Conservation (phyloP, 2,797 vertebrate species). For the Urosaurus nigricauda region DNA sequence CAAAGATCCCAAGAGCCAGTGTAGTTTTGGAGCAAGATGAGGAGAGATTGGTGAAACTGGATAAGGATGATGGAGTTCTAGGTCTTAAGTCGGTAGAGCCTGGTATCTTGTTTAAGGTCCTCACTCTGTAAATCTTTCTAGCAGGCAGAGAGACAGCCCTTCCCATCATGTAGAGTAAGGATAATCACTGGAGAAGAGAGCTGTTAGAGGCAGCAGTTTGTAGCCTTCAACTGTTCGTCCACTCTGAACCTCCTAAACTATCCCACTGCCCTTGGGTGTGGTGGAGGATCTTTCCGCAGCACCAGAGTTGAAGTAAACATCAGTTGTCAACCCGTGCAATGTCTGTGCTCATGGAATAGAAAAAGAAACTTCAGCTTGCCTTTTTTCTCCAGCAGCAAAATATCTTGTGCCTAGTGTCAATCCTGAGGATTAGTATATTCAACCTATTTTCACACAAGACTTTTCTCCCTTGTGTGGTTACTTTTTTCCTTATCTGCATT, state of each 20-base stretch:
- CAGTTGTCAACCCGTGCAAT: not conserved
- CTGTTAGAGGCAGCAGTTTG: not conserved
- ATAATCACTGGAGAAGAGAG: not conserved
- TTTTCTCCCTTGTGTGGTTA: not conserved
- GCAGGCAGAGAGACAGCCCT: not conserved
- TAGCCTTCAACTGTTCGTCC: not conserved
- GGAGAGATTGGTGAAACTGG: not conserved
- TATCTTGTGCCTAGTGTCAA: not conserved
- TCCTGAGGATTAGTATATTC: not conserved
- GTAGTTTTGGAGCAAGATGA: not conserved
- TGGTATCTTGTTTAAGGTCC: not conserved
- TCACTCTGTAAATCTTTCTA: no score
- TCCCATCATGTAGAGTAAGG: not conserved
- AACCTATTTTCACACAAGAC: not conserved
- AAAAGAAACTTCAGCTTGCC: not conserved
- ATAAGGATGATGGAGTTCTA: not conserved
- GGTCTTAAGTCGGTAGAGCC: no score
- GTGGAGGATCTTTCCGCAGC: not conserved
- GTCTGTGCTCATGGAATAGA: not conserved
- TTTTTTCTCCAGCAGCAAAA: not conserved
- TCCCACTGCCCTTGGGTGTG: not conserved
- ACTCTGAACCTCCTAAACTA: not conserved
- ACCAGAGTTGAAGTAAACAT: not conserved
- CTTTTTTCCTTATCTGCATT: not conserved
- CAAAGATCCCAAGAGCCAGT: not conserved